A percentile compares a stretch with the other conserved stretches of the same genome.
Conservation (phyloP, 2,797 vertebrate genomes). For the Acanthis flammea region DNA sequence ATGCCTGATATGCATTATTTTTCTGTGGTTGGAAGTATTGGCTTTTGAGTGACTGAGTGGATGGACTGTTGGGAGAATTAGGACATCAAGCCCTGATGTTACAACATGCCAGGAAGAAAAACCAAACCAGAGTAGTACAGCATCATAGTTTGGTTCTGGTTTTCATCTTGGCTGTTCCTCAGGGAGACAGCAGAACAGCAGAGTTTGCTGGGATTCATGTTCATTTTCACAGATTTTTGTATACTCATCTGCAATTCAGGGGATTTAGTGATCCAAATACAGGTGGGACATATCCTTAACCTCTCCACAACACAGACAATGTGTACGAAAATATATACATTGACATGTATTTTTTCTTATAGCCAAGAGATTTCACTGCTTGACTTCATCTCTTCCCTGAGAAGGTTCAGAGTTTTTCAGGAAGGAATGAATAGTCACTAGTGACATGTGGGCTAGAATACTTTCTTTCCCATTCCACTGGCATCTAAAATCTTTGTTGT, state of each 20-base stretch:
- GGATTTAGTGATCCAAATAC: neutral
- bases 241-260: neutral
- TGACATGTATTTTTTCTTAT: neutral
- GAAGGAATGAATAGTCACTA: neutral
- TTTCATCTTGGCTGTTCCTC: neutral
- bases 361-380: neutral
- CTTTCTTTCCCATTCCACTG: neutral
- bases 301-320: neutral
- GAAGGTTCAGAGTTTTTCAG: neutral
- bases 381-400: neutral
- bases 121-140: neutral
- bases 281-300: neutral
- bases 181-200: neutral
- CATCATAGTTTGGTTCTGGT: neutral
- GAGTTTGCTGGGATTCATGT: neutral
- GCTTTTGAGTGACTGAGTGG: neutral
- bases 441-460: neutral
- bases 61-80: neutral
- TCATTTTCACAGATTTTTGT: conserved; percentile 6
- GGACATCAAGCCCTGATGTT: neutral
- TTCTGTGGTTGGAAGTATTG: neutral
- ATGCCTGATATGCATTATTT: neutral
- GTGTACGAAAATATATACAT: neutral
- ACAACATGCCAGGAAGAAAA: neutral
- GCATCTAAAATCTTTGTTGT: neutral